Evolutionary conservation across 1,140 invertebrate genomes (phyloP), one percentile per base, ranked within the genome.

Genomic region (Drosophila murphyi): DNA sequence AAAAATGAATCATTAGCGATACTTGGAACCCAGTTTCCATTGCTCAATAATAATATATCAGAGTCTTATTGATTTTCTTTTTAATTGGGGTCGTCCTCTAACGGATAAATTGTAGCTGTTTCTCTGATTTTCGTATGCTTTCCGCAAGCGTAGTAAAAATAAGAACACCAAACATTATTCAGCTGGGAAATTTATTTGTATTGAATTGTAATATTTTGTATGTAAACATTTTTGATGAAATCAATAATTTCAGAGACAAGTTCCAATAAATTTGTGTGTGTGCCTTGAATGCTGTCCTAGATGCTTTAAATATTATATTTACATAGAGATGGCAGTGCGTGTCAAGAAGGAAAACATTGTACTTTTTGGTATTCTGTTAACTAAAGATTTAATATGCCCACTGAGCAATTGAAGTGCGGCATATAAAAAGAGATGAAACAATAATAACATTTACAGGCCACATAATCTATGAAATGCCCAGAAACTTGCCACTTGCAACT

Each of bases 401-500:
- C 45, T 48, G 4, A 20, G 20, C 65, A 52, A 43, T 47, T 65
- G 12, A 29, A 54, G 31, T 4, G 37, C 5, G 20, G 5, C 4
- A 8, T 28, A 32, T 31, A 45, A 12, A 31, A 45, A 5, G 28
- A 35, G 43, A 61, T 4, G 2, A 57, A 39, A 51, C 35, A 45
- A 87, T 72, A 76, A 88, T 79, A 79, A 68, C 61, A 67, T 67
- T 87, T 87, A 71, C 69, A 51, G 61, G 54, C 50, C 62, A 69
- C 62, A 88, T 87, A 88, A 87, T 82, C 82, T 87, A 87, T 86
- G 82, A 67, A 43, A 76, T 72, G 74, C 63, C 63, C 37, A 32
- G 59, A 4, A 29, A 51, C 48, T 51, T n/a, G 4, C 39, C 55
- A 45, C 29, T 57, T 45, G 29, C 12, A n/a, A 47, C 28, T 32